These are phyloP conservation scores for Tetheella fluctuosa DNA, from an alignment of 2,888 invertebrate species.

Conservation along the genomic window DNA sequence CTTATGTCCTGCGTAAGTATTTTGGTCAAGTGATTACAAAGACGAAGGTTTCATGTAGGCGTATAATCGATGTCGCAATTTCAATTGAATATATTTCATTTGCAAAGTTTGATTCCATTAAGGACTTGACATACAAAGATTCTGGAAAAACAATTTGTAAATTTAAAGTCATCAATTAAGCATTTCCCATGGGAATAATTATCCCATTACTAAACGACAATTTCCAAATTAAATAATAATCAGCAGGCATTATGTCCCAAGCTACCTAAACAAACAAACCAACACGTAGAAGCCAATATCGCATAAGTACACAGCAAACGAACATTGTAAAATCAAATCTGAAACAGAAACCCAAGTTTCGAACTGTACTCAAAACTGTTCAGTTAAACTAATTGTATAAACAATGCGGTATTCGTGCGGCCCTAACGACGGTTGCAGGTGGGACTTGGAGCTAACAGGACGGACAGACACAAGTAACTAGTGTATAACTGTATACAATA, in stretches of 20 bases:
- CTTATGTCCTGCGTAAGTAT: not conserved
- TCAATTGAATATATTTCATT: not conserved
- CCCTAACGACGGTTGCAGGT: slow-evolving; percentile 65
- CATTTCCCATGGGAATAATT: not conserved
- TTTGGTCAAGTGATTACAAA: not conserved
- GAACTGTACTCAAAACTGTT: slow-evolving; percentile 61
- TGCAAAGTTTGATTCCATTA: not conserved
- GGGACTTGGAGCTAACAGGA: slow-evolving; percentile 43
- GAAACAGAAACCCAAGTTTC: slow-evolving; percentile 51
- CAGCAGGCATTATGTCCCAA: not conserved
- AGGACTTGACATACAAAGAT: not conserved
- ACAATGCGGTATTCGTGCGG: slow-evolving; percentile 61
- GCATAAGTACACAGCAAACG: slow-evolving; percentile 18
- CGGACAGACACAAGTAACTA: slow-evolving; percentile 45
- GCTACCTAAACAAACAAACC: slow-evolving; percentile 21
- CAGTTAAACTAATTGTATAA: slow-evolving; percentile 70
- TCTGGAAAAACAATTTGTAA: not conserved
- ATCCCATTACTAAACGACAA: not conserved
- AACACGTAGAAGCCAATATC: not conserved
- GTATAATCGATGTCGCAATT: not conserved
- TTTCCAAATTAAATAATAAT: not conserved
- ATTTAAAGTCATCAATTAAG: not conserved
- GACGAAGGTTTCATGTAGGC: not conserved
- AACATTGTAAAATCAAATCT: slow-evolving; percentile 48
- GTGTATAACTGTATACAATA: slow-evolving; percentile 30